These are phyloP conservation scores for Eidolon dupreanum DNA, from an alignment of 2,797 vertebrate species.

Conservation along the genomic window DNA sequence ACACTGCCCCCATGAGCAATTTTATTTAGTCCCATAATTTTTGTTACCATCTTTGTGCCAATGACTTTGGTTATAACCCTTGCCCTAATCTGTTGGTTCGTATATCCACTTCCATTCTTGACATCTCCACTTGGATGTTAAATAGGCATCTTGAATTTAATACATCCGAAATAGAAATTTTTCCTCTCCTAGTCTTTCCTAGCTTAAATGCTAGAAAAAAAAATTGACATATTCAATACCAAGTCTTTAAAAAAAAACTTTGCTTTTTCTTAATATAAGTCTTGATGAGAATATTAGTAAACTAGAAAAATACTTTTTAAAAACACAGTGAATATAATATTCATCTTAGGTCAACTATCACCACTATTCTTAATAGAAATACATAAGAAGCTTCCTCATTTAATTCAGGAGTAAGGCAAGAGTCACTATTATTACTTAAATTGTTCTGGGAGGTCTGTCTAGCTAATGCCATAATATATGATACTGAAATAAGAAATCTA, in stretches of 20 bases:
- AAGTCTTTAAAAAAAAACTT: not conserved
- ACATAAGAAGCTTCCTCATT: not conserved
- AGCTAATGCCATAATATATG: not conserved
- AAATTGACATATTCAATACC: not conserved
- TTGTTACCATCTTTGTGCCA: not conserved
- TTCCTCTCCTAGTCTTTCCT: not conserved
- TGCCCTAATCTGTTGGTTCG: not conserved
- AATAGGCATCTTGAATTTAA: not conserved
- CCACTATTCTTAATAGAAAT: not conserved
- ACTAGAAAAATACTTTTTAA: not conserved
- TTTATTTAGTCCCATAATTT: not conserved
- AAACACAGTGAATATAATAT: not conserved
- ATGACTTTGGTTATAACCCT: not conserved
- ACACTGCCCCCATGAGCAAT: not conserved
- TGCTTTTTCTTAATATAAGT: not conserved
- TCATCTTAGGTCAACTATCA: not conserved
- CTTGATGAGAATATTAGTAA: not conserved
- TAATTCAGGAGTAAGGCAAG: not conserved
- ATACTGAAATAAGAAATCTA: constrained; percentile 39
- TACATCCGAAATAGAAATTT: not conserved
- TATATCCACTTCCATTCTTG: not conserved
- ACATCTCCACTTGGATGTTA: not conserved
- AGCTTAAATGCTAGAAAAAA: not conserved
- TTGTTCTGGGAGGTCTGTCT: constrained; percentile 12
- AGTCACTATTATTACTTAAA: not conserved